These are phyloP conservation scores for Pterobdella sp. DNA, from an alignment of 2,888 invertebrate genomes.

Conservation along the genomic window DNA sequence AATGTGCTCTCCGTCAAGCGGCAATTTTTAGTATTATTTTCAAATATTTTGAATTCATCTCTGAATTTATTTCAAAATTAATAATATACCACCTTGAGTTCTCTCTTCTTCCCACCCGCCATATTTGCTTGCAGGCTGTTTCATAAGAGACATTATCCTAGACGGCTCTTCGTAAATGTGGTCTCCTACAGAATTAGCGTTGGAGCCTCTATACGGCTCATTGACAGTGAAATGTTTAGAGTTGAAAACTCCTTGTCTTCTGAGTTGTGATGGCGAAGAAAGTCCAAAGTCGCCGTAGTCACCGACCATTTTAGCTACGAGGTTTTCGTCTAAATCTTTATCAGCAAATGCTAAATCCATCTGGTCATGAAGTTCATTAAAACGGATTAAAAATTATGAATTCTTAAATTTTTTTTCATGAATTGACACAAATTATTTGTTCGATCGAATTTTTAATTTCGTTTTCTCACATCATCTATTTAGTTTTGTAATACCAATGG, in stretches of 20 bases:
- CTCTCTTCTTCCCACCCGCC: not conserved
- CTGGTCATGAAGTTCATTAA: not conserved
- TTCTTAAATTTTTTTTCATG: too few species aligned
- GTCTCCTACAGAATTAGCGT: conserved; percentile 15
- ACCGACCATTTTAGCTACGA: not conserved
- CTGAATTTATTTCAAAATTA: not conserved
- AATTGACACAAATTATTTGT: too few species aligned
- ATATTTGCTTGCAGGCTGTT: not conserved
- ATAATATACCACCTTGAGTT: not conserved
- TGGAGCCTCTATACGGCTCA: not conserved
- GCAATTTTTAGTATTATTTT: not conserved
- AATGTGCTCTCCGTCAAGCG: not conserved
- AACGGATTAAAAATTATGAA: not conserved
- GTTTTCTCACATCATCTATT: too few species aligned
- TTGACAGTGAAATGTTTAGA: not conserved
- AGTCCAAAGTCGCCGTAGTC: not conserved
- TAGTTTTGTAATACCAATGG: too few species aligned
- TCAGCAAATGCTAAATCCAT: not conserved
- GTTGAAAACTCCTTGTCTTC: conserved; percentile 1
- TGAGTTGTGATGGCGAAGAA: not conserved
- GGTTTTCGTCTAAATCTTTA: not conserved
- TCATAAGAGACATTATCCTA: conserved; percentile 18
- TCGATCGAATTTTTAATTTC: too few species aligned
- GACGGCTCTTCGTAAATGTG: conserved; percentile 28
- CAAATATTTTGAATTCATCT: not conserved